Percentiles rank a stretch among this genome's conserved stretches.
phyloP scores from a whole-genome alignment of 2,797 vertebrate species.

The Loriculus beryllinus region DNA sequence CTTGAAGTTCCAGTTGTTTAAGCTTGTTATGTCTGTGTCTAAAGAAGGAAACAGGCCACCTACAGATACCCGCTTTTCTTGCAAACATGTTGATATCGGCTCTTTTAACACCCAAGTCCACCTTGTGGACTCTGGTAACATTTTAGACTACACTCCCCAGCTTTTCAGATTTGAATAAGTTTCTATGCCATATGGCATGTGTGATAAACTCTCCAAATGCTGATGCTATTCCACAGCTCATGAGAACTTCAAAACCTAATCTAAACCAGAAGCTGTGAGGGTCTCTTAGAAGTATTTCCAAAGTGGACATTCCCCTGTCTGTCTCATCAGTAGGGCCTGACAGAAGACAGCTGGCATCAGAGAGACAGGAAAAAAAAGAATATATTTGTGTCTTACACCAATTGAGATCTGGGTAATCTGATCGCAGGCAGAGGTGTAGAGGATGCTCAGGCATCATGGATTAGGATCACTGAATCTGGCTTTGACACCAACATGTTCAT shows the following conservation, averaged over 20 bases:
- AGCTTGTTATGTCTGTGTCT: background rate
- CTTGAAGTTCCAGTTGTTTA: background rate
- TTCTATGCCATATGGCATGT: background rate
- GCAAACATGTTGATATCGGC: background rate
- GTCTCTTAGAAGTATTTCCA: constrained; percentile 37
- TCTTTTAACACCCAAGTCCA: background rate
- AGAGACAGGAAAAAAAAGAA: background rate
- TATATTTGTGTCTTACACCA: background rate
- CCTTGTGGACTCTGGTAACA: background rate
- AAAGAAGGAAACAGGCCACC: background rate
- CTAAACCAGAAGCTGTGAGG: constrained; percentile 33
- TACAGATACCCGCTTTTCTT: background rate
- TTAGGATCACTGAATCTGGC: background rate
- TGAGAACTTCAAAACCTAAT: constrained; percentile 30
- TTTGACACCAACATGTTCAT: background rate
- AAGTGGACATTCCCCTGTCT: constrained; percentile 10
- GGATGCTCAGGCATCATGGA: background rate
- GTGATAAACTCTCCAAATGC: background rate
- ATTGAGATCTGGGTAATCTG: background rate
- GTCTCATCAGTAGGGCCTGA: background rate
- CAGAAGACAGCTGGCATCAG: background rate
- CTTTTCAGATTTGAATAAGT: background rate
- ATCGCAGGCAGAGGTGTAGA: background rate
- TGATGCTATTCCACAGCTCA: background rate
- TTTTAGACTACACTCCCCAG: background rate